These are phyloP conservation scores for Heliocidaris tuberculata DNA, from an alignment of 35 echinoderm and acorn worm species.

Conservation along the genomic window DNA sequence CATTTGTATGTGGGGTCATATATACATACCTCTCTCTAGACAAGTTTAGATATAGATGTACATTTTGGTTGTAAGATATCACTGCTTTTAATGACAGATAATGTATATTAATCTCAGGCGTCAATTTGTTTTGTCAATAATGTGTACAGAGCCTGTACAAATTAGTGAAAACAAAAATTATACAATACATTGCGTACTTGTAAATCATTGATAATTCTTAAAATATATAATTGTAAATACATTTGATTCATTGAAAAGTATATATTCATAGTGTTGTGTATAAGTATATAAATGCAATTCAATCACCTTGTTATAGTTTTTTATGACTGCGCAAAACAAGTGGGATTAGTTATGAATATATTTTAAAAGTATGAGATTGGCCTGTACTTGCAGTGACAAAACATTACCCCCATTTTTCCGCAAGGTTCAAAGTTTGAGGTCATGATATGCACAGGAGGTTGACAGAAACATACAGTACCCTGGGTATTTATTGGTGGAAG, in stretches of 20 bases:
- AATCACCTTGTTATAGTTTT: background rate
- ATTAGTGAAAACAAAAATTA: background rate
- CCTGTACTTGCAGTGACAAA: background rate
- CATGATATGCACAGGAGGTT: background rate
- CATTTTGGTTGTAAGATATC: background rate
- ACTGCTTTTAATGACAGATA: background rate
- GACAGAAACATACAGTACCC: background rate
- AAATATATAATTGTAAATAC: background rate
- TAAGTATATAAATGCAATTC: background rate
- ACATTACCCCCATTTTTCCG: background rate
- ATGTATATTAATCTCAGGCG: background rate
- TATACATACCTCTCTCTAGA: too few species aligned
- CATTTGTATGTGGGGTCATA: too few species aligned
- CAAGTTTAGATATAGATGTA: background rate
- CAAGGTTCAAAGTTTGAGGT: background rate
- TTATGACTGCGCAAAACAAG: background rate
- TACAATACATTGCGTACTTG: background rate
- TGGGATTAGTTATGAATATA: background rate
- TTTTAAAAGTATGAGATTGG: background rate
- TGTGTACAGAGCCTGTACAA: background rate
- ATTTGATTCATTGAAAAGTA: background rate
- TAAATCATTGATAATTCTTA: background rate
- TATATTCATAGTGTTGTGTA: background rate
- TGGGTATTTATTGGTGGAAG: background rate
- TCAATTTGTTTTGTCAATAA: background rate